Conservation (phyloP, 2,113 vertebrate species). For the Gymnobelideus leadbeateri region DNA sequence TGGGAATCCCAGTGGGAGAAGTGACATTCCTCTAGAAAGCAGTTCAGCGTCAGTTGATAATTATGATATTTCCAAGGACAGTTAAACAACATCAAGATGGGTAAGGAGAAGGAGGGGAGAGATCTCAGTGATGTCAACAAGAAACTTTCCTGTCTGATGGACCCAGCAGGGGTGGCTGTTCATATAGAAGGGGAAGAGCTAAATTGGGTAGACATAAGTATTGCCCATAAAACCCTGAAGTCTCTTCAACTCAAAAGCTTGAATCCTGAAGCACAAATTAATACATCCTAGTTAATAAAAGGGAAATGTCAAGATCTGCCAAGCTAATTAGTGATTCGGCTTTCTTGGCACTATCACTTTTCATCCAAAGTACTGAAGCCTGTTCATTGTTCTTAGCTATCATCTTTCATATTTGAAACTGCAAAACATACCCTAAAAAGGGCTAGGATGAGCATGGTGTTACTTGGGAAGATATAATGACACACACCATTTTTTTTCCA, state of each 20-base stretch:
- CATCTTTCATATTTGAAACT: slow-evolving; percentile 54
- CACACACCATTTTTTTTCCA: slow-evolving; percentile 22
- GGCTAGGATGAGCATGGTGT: slow-evolving; percentile 65
- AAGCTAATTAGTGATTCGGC: slow-evolving; percentile 64
- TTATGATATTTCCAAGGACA: slow-evolving; percentile 6
- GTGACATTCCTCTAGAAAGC: neutral
- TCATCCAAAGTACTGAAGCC: slow-evolving; percentile 56
- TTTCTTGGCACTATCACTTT: slow-evolving; percentile 56
- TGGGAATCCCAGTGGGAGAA: neutral
- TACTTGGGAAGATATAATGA: slow-evolving; percentile 58
- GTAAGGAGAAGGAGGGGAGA: neutral
- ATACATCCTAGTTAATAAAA: slow-evolving; percentile 63
- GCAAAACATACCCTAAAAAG: slow-evolving; percentile 58
- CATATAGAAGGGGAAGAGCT: neutral
- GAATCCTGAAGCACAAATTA: slow-evolving; percentile 65
- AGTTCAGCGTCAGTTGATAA: neutral
- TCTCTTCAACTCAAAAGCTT: slow-evolving; percentile 47
- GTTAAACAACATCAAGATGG: neutral
- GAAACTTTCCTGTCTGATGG: neutral
- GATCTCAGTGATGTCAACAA: neutral
- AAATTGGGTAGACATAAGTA: slow-evolving; percentile 8
- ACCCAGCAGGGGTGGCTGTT: neutral
- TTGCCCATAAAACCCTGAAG: slow-evolving; percentile 46
- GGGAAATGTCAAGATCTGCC: slow-evolving; percentile 65
- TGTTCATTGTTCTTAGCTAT: slow-evolving; percentile 65